Conservation (phyloP, 2,888 invertebrate species). For the Phaonia tiefii region DNA sequence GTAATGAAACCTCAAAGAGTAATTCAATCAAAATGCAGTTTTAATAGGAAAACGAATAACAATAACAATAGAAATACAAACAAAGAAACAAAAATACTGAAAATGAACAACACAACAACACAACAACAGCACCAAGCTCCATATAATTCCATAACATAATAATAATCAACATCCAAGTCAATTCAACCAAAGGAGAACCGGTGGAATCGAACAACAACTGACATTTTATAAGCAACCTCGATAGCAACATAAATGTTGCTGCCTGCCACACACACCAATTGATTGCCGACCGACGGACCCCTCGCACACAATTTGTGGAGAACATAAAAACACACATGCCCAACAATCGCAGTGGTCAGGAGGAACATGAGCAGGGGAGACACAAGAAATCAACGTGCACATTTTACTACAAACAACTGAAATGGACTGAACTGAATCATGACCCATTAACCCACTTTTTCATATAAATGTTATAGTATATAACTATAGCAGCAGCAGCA, state of each 20-base stretch:
- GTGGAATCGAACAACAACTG: background rate
- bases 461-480: slow-evolving; percentile 41
- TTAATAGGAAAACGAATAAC: slow-evolving; percentile 45
- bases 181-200: background rate
- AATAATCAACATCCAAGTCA: background rate
- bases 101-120: background rate
- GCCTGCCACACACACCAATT: background rate
- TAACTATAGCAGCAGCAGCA: slow-evolving; percentile 21
- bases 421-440: slow-evolving; percentile 76
- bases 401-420: slow-evolving; percentile 44
- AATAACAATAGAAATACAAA: slow-evolving; percentile 43
- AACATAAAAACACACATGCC: no score
- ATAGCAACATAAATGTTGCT: background rate
- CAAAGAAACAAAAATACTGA: no score
- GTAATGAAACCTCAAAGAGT: slow-evolving; percentile 40
- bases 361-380: background rate
- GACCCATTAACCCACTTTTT: slow-evolving; percentile 77
- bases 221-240: background rate
- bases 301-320: no score
- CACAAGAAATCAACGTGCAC: background rate
- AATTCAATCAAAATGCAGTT: slow-evolving; percentile 55
- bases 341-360: background rate
- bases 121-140: background rate
- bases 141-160: no score
- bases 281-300: background rate